These are phyloP conservation scores for Spinus pinus DNA, from an alignment of 2,797 vertebrate genomes.

Conservation along the genomic window DNA sequence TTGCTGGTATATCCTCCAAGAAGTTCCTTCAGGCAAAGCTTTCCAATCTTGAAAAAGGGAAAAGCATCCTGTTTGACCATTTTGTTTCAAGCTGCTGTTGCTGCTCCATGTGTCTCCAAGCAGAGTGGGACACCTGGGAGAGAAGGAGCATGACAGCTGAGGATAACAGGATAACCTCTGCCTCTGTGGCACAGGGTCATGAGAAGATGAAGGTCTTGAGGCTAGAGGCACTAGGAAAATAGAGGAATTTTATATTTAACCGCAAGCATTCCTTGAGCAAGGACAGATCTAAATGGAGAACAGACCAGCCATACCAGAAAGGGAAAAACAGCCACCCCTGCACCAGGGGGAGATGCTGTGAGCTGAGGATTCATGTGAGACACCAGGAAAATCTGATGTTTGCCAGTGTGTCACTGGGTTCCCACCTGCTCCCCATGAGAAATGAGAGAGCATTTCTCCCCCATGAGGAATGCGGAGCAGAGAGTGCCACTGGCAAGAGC, in stretches of 20 bases:
- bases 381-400: not conserved
- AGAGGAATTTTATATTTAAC: not conserved
- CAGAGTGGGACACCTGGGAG: not conserved
- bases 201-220: not conserved
- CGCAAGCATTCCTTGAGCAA: not conserved
- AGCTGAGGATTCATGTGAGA: not conserved
- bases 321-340: not conserved
- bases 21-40: not conserved
- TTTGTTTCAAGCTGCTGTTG: not conserved
- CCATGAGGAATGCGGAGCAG: not conserved
- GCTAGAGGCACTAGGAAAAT: not conserved
- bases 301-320: accelerated
- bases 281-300: not conserved
- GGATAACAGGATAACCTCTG: not conserved
- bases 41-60: not conserved
- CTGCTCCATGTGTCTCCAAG: not conserved
- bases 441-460: not conserved
- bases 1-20: not conserved
- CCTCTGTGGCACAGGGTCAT: not conserved
- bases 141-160: not conserved
- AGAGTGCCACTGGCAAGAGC: accelerated
- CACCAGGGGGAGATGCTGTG: no score
- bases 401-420: not conserved
- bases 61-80: not conserved
- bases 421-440: accelerated